phyloP scores from a whole-genome alignment of 2,888 invertebrate genomes.

The Harpalus rufipes region DNA sequence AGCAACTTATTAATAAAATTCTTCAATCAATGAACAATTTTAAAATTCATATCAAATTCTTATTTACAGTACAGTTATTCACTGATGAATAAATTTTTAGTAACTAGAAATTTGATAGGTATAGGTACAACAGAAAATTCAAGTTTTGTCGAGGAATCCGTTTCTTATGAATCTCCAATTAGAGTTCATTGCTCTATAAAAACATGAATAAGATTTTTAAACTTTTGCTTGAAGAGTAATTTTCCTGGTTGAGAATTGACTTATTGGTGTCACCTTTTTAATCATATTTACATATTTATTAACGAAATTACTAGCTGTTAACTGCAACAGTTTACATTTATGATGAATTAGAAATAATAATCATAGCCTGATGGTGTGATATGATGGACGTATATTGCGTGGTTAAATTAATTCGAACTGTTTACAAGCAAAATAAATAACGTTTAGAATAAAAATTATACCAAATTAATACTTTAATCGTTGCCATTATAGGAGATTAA shows the following conservation, averaged over 20 bases:
- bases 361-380: background rate
- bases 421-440: no score
- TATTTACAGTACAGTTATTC: background rate
- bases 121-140: conserved; percentile 10
- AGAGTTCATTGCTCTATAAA: conserved; percentile 35
- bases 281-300: background rate
- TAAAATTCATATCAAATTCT: background rate
- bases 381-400: background rate
- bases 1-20: no score
- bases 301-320: background rate
- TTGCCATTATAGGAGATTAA: no score
- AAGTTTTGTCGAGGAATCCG: conserved; percentile 23
- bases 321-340: background rate
- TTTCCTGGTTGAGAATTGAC: background rate
- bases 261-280: conserved; percentile 35
- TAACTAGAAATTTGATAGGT: background rate
- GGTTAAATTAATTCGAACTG: background rate
- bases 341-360: background rate
- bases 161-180: conserved; percentile 9
- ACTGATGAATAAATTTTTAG: background rate
- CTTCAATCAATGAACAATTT: no score
- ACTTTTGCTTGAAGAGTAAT: conserved; percentile 30
- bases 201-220: background rate
- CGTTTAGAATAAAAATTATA: no score
- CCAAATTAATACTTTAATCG: no score